Percentiles rank a stretch among this genome's conserved stretches.
Evolutionary conservation across 2,113 vertebrate genomes (phyloP).

Genomic region (Oenanthe melanoleuca): DNA sequence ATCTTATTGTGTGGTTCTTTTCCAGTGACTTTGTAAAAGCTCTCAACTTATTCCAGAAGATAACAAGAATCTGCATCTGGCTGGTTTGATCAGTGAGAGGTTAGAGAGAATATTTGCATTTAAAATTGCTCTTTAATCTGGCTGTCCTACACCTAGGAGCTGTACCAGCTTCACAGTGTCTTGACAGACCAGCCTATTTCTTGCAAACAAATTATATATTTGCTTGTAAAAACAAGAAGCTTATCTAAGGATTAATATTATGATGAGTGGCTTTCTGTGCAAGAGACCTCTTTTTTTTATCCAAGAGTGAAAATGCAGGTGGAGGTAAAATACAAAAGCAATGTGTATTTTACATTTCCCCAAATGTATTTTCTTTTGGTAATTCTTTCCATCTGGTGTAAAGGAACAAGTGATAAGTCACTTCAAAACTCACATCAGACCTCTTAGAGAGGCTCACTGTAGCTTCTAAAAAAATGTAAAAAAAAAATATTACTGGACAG

Average conservation of each 20-base stretch:
- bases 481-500: not conserved
- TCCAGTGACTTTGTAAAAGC: not conserved
- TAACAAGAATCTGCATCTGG: not conserved
- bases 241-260: not conserved
- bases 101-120: not conserved
- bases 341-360: not conserved
- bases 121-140: conserved; percentile 35
- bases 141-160: not conserved
- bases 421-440: not conserved
- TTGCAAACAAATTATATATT: not conserved
- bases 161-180: not conserved
- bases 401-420: not conserved
- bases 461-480: not conserved
- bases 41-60: not conserved
- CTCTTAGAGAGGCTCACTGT: not conserved
- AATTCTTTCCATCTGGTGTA: not conserved
- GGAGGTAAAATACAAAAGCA: not conserved
- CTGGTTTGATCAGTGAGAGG: not conserved
- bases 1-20: not conserved
- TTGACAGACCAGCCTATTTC: not conserved
- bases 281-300: not conserved
- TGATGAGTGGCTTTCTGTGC: not conserved
- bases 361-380: not conserved
- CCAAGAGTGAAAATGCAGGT: not conserved
- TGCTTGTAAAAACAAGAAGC: not conserved